Evolutionary conservation across 2,797 vertebrate species (phyloP), one percentile per base, ranked within the genome.

Genomic region (Mormyrops attenuatus): DNA sequence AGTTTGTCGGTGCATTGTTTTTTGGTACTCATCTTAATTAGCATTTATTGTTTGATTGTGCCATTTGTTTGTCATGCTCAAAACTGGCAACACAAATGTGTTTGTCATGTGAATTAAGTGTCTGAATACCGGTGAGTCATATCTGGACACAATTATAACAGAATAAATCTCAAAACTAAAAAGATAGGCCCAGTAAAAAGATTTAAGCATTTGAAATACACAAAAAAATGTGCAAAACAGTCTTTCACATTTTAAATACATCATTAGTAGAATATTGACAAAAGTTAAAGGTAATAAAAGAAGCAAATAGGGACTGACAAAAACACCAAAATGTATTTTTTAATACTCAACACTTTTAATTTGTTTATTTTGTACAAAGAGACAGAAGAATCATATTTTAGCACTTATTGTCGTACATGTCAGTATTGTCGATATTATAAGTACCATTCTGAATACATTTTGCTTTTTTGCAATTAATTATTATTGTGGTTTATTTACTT

Each of bases 341-440:
- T 96, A 95, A 96, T 96, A 95, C 95, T 96, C 95, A 96, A 96
- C 95, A 96, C 94, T 95, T 89, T 90, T 69, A 94, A 93, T 95
- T 95, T 95, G 94, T 92, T 95, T 94, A 95, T 96, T 95, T 95
- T 95, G 94, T 95, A 96, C 94, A 95, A 95, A 96, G 95, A 95
- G 94, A 96, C 95, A 95, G 93, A 95, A 95, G 94, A 95, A 93
- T 95, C 93, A 95, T 95, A 96, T 94, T 93, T 95, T 92, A 95
- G 94, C 93, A 94, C 95, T 96, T 96, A 96, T 95, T 94, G 94
- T 94, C 89, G 93, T 94, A 93, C 93, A 94, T 95, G 94, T 95
- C 94, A 93, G 91, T 94, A 94, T 95, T 93, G 95, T 95, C 93
- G 93, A 95, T 96, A 96, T 95, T 93, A 94, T 95, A 95, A 95